Conservation (phyloP, 2,113 vertebrate species). For the Xiphophorus hellerii region DNA sequence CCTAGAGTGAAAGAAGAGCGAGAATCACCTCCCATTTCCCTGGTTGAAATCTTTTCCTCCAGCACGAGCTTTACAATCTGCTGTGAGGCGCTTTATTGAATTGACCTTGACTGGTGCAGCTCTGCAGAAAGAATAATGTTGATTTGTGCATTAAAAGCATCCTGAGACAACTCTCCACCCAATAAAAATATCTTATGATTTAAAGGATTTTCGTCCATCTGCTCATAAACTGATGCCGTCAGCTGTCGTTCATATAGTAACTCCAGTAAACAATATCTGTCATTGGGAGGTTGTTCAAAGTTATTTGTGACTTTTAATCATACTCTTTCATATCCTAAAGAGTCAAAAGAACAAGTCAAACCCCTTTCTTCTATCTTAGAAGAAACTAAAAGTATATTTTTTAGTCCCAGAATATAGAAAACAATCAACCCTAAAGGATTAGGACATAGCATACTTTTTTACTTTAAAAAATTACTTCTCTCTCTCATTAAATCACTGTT, state of each 20-base stretch:
- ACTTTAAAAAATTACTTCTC: no score
- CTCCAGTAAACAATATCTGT: not conserved
- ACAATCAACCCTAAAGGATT: not conserved
- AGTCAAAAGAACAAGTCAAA: no score
- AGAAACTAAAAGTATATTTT: no score
- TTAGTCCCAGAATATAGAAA: not conserved
- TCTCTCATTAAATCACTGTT: no score
- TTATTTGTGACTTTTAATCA: not conserved
- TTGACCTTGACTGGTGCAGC: slow-evolving; percentile 57
- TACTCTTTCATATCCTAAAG: not conserved
- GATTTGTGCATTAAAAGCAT: slow-evolving; percentile 6
- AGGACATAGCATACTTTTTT: no score
- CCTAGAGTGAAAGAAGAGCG: slow-evolving; percentile 35
- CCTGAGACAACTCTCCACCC: slow-evolving; percentile 19
- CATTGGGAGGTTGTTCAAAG: not conserved
- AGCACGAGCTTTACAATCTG: slow-evolving; percentile 32
- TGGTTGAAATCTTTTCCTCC: slow-evolving; percentile 29
- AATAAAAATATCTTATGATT: not conserved
- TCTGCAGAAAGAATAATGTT: slow-evolving; percentile 36
- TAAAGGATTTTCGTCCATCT: no score
- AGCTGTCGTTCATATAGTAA: no score
- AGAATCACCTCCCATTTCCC: slow-evolving; percentile 29
- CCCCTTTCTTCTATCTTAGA: no score
- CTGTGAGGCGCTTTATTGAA: slow-evolving; percentile 59
- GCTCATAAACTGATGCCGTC: no score